Evolutionary conservation across 1,140 invertebrate genomes (phyloP).

Genomic region (Tetranychus cinnabarinus): DNA sequence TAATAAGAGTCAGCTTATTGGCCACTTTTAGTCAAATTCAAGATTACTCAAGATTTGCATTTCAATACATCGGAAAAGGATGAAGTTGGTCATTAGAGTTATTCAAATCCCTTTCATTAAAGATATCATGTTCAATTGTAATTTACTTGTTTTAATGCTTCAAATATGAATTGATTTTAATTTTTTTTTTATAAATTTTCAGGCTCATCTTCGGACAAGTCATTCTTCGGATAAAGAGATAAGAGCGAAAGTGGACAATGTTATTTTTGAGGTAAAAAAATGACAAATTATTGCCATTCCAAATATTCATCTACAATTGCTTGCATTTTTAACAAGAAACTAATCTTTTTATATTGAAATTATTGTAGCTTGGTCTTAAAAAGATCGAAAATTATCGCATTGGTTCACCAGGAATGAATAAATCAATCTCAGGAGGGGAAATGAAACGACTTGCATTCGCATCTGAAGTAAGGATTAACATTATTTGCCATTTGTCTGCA

Average conservation of each 20-base stretch:
- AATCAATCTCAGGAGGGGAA: slow-evolving; percentile 65
- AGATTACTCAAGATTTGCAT: too few species aligned
- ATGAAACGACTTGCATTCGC: slow-evolving; percentile 66
- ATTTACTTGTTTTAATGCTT: too few species aligned
- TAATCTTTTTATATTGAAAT: too few species aligned
- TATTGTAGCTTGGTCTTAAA: slow-evolving; percentile 42
- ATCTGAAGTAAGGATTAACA: slow-evolving; percentile 34
- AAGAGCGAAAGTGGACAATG: slow-evolving; percentile 64
- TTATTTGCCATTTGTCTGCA: neutral
- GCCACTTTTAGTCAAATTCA: too few species aligned
- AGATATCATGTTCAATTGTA: too few species aligned
- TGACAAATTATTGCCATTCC: neutral
- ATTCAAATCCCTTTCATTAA: too few species aligned
- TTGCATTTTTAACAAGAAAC: too few species aligned
- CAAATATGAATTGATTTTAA: neutral
- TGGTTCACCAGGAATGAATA: slow-evolving; percentile 48
- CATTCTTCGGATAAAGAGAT: slow-evolving; percentile 43
- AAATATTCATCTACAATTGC: neutral
- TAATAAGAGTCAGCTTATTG: too few species aligned
- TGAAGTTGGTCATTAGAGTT: too few species aligned
- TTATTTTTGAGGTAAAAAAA: slow-evolving; percentile 49
- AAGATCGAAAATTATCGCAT: slow-evolving; percentile 56
- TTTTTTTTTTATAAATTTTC: slow-evolving; percentile 24
- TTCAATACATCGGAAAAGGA: too few species aligned
- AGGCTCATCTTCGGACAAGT: slow-evolving; percentile 37